These are phyloP conservation scores for Leucophenga varia DNA, from an alignment of 1,140 invertebrate genomes.

Conservation along the genomic window DNA sequence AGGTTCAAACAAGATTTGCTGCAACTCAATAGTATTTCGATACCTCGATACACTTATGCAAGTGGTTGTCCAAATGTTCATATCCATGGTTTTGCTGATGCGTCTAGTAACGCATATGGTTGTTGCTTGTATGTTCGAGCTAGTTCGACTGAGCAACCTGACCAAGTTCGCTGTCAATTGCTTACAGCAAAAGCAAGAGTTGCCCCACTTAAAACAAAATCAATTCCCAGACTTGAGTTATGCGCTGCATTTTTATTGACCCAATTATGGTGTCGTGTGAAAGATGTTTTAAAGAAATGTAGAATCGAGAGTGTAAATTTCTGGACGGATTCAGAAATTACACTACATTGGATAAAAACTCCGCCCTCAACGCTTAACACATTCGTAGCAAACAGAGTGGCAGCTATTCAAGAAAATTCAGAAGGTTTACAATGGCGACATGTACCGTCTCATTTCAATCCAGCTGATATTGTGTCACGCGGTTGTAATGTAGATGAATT, in stretches of 20 bases:
- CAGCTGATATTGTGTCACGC: no score
- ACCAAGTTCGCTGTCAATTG: no score
- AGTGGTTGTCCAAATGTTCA: background rate
- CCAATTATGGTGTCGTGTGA: conserved; percentile 9
- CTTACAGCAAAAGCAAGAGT: conserved; percentile 1
- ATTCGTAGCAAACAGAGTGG: conserved; percentile 39
- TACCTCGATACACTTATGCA: background rate
- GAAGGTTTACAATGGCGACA: conserved; percentile 27
- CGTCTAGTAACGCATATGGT: conserved; percentile 1
- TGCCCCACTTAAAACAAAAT: conserved; percentile 19
- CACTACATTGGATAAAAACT: conserved; percentile 35
- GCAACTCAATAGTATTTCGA: background rate
- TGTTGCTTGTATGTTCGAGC: conserved; percentile 2
- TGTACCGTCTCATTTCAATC: conserved; percentile 36
- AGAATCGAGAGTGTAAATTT: conserved; percentile 6
- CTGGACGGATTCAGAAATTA: conserved; percentile 46
- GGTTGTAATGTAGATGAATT: conserved; percentile 25
- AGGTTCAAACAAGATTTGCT: conserved; percentile 1
- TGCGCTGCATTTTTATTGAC: conserved; percentile 10
- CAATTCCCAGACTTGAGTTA: conserved; percentile 36
- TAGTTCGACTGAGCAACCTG: background rate
- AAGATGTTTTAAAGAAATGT: background rate
- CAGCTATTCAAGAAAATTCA: conserved; percentile 36
- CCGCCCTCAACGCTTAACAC: conserved; percentile 19
- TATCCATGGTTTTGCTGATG: background rate